Evolutionary conservation across 2,113 vertebrate species (phyloP).

Genomic region (Pomatorhinus ruficollis): DNA sequence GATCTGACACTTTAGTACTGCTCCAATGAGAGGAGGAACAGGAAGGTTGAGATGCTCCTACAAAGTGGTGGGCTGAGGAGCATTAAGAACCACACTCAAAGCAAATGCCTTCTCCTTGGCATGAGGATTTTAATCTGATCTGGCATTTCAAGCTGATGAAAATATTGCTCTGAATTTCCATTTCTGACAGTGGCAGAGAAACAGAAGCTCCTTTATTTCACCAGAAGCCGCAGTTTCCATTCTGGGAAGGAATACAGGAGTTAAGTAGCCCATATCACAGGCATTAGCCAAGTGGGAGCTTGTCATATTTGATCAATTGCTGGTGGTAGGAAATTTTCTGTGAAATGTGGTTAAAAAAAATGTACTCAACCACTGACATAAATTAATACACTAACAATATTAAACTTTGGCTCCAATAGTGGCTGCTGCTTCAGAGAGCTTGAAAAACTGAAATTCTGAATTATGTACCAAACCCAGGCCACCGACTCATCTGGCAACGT

Average conservation of each 20-base stretch:
- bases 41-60: neutral
- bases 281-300: conserved; percentile 4
- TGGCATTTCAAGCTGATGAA: conserved; percentile 38
- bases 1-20: neutral
- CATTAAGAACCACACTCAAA: neutral
- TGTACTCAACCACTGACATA: conserved; percentile 13
- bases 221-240: conserved; percentile 25
- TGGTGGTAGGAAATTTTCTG: conserved; percentile 20
- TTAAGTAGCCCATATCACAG: neutral
- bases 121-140: conserved; percentile 6
- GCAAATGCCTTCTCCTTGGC: neutral
- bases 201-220: conserved; percentile 60
- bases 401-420: conserved; percentile 28
- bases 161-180: conserved; percentile 38
- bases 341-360: neutral
- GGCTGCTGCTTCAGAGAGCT: neutral
- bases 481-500: conserved; percentile 6
- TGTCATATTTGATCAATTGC: conserved; percentile 52
- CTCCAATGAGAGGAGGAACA: neutral
- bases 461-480: conserved; percentile 6
- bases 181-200: conserved; percentile 47
- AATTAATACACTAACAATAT: conserved; percentile 49
- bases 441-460: conserved; percentile 18
- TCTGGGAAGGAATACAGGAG: conserved; percentile 7
- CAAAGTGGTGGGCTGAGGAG: neutral